These are phyloP conservation scores for Gila robusta DNA, from an alignment of 2,797 vertebrate genomes.

Conservation along the genomic window DNA sequence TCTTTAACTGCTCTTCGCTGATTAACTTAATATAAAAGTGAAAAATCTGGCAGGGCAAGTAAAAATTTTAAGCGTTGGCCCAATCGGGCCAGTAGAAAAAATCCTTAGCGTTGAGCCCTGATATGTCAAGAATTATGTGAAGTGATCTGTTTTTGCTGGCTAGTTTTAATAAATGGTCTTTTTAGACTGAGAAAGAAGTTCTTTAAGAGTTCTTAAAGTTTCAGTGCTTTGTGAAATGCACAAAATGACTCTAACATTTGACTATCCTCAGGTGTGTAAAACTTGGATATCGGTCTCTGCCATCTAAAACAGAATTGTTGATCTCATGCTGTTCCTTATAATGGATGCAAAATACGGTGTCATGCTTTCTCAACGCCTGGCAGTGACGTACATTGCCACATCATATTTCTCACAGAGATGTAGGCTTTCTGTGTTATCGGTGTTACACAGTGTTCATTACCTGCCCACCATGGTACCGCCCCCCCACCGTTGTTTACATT, in stretches of 20 bases:
- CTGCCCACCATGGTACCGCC: no score
- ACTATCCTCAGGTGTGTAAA: not conserved
- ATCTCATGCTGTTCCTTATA: conserved; percentile 15
- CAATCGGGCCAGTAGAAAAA: no score
- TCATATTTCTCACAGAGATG: conserved; percentile 13
- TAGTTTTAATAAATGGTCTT: not conserved
- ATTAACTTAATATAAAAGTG: no score
- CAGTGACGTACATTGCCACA: conserved; percentile 12
- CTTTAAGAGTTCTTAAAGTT: not conserved
- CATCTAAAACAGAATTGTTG: not conserved
- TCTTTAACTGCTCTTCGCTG: no score
- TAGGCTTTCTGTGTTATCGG: no score
- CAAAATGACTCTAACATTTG: not conserved
- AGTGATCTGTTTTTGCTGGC: not conserved
- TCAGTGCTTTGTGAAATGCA: not conserved
- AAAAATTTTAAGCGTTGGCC: no score
- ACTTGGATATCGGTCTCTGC: not conserved
- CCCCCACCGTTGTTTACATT: no score
- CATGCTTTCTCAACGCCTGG: not conserved
- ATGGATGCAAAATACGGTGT: conserved; percentile 30
- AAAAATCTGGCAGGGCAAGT: no score
- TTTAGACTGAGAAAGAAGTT: no score
- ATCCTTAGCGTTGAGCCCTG: no score
- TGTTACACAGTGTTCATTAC: no score
- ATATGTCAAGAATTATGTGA: not conserved